Evolutionary conservation across 2,797 vertebrate genomes (phyloP), one percentile per base, ranked within the genome.

Genomic region (Sebastiscus tertius): DNA sequence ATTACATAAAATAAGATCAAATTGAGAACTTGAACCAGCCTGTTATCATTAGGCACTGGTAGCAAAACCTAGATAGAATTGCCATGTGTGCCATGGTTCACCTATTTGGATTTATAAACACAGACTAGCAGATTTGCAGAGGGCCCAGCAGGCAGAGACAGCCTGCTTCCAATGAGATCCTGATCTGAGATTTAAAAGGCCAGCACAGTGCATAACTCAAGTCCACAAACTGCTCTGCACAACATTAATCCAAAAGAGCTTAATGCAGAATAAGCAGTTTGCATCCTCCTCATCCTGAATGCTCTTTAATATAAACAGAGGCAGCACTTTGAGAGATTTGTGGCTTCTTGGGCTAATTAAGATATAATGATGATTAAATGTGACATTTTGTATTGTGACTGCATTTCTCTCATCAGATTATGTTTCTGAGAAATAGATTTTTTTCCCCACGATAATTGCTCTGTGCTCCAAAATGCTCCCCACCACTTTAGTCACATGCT

Each of bases 401-500:
- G 34, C 71, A 83, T 86, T 92, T 88, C 81, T 92, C 85, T 92
- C 87, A 72, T 92, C 90, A 80, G 85, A 89, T 91, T 89, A 72
- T 72, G 83, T 90, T 89, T 91, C 87, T 79, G 77, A 89, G 85
- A 92, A 88, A 84, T 72, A 34, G 52, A 79, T 84, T 84, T 81
- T 72, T 82, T 79, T 81, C n/a, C 81, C 64, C 79, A 61, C 72
- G 81, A 86, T 91, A 90, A 92, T 92, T 89, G 85, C 89, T 84
- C 78, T 83, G 71, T 70, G 79, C 90, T 93, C 86, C 87, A 85
- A 87, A 89, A 82, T 75, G 82, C 88, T 90, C 93, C 90, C 91
- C 92, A 88, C 89, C 90, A 88, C 90, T 92, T 79, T 80, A 87
- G 92, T 95, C 94, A 93, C 90, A 94, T 95, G 89, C 89, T 92